phyloP scores from a whole-genome alignment of 1,140 invertebrate genomes.

The Listronotus oregonensis region DNA sequence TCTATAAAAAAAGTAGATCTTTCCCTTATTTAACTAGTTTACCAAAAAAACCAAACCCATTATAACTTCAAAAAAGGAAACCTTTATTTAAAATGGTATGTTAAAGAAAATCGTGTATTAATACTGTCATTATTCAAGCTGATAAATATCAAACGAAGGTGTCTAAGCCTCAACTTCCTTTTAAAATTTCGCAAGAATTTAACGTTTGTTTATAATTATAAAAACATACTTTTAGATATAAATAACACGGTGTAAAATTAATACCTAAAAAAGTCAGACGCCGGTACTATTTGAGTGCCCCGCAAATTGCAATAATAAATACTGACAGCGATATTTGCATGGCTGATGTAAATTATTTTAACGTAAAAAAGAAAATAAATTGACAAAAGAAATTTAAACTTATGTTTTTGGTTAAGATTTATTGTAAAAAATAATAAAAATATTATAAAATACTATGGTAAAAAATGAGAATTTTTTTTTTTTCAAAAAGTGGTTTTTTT shows the following conservation, averaged over 20 bases:
- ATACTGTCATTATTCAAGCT: conserved; percentile 29
- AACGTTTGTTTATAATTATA: conserved; percentile 24
- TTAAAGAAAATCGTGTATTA: background rate
- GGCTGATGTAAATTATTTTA: background rate
- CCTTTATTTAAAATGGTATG: too few species aligned
- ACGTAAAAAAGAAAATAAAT: too few species aligned
- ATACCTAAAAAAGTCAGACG: conserved; percentile 31
- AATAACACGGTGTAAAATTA: conserved; percentile 27
- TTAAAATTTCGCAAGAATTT: conserved; percentile 16
- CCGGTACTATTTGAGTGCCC: conserved; percentile 21
- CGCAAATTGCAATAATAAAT: conserved; percentile 23
- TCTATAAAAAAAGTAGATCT: too few species aligned
- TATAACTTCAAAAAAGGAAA: too few species aligned
- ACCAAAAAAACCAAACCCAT: too few species aligned
- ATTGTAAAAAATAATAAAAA: too few species aligned
- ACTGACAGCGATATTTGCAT: conserved; percentile 16
- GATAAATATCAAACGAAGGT: conserved; percentile 30
- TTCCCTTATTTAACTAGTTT: too few species aligned
- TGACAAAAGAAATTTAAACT: too few species aligned
- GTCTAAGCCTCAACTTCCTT: conserved; percentile 25
- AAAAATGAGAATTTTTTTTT: too few species aligned
- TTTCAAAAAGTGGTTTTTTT: too few species aligned
- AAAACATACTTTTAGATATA: conserved; percentile 15
- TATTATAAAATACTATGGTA: too few species aligned
- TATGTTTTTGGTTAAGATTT: too few species aligned